Conservation (phyloP, 2,888 invertebrate species). For the Germaria angustata region DNA sequence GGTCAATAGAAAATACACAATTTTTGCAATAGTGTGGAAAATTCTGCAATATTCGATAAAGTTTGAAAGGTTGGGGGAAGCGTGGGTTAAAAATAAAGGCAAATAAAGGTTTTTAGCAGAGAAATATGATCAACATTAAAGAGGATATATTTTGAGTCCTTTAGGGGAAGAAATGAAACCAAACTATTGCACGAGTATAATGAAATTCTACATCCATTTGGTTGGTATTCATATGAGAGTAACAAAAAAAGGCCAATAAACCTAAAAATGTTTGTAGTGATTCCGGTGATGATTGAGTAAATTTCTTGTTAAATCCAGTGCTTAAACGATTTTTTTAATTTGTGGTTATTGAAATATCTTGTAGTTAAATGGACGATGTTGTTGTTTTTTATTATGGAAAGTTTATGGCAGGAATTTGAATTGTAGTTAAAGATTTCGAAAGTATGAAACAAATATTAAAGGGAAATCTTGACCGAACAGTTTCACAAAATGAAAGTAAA, state of each 20-base stretch:
- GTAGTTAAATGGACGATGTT: neutral
- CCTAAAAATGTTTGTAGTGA: neutral
- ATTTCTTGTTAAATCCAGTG: slow-evolving; percentile 47
- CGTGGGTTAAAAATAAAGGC: neutral
- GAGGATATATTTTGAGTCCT: neutral
- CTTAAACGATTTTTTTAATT: slow-evolving; percentile 41
- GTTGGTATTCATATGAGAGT: neutral
- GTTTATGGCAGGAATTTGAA: neutral
- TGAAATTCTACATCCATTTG: neutral
- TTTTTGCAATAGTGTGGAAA: slow-evolving; percentile 33
- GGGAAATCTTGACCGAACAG: too few relatives aligned
- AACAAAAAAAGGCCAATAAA: slow-evolving; percentile 27
- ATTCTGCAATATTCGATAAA: slow-evolving; percentile 21
- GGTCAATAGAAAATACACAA: slow-evolving; percentile 52
- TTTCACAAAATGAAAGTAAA: too few relatives aligned
- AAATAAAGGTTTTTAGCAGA: slow-evolving; percentile 1
- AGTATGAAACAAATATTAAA: too few relatives aligned
- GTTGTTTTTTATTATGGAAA: neutral
- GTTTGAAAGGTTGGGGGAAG: neutral
- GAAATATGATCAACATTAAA: neutral
- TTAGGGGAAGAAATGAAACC: neutral
- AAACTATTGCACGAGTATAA: neutral
- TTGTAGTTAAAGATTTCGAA: neutral
- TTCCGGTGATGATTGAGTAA: slow-evolving; percentile 28
- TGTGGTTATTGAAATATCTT: slow-evolving; percentile 27